Base-by-base conservation (phyloP, 2,113 vertebrate species). In the Neomonachus schauinslandi region DNA sequence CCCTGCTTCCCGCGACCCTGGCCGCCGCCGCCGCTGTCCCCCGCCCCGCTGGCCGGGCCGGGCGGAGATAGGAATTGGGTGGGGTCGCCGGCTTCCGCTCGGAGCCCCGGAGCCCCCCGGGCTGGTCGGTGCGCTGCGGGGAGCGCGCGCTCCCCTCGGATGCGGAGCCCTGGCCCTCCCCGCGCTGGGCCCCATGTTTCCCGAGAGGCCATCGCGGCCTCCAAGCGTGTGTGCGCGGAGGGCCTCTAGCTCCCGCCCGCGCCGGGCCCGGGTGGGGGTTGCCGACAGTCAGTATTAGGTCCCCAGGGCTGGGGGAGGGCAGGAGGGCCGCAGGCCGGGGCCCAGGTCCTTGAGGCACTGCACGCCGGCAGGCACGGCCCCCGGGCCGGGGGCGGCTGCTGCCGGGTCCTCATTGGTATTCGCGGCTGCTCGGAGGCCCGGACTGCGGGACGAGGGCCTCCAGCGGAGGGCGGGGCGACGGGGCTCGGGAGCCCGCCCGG, bases 31-130 rank as follows among this genome's bases (percentile, higher is more conserved):
- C 82, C 46, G 74, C 33, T 46, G 39, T 88, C 95, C 96, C 94
- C 65, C 59, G 39, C 92, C 95, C 96, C 94, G 95, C 96, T 89
- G 98, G 97, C 94, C 95, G 96, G 97, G 98, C 84, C 28, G 82
- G 95, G 93, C 91, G 46, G 71, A 69, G 39, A 10, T 1, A 51
- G 59, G 63, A 42, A 7, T 8, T 5, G 88, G 61, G 53, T 19
- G 67, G 80, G 33, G 46, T 39, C 33, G 28, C n/a, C 18, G 16
- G 33, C 84, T 6, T 53, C 55, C n/a, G 49, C 28, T 22, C 3
- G 22, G 39, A 11, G 84, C n/a, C 49, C 2, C 3, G 31, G 53
- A 1, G 31, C 72, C 9, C 53, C 61, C n/a, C 4, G 21, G 19
- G 67, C 21, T 22, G 5, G 87, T 55, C 26, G 21, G 55, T 9